Base-by-base conservation (phyloP, 2,888 invertebrate genomes). In the Synergus japonicus region DNA sequence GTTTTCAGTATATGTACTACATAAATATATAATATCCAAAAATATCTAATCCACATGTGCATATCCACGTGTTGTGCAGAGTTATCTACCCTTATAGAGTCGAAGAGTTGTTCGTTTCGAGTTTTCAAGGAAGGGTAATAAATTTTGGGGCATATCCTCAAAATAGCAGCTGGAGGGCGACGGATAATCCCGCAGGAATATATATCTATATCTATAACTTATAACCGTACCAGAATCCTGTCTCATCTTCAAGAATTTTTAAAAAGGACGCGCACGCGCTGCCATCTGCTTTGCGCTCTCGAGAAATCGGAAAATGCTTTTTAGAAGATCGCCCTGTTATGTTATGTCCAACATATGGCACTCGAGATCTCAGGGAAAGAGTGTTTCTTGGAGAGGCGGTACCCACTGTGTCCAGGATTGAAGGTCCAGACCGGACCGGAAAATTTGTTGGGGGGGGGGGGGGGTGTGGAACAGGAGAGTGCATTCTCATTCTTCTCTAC, bases 281-380 rank as follows among this genome's bases (percentile, higher is more conserved):
- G 85, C 90, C 90, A 90, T 90, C 89, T 90, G 90, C 84, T 88
- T 82, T 83, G 76, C 81, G 83, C 80, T 81, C 78, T 83, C 82
- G 83, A 87, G 84, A 87, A 89, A 89, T 89, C 85, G 90, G 89
- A 83, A 90, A 90, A 89, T 79, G 83, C 81, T 85, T 85, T 86
- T 82, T 84, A 76, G 84, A 78, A 15, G 83, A 85, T 83, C 82
- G 82, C 82, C 49, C 49, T 22, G 22, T 22, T 22, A 22, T 73
- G 69, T 73, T 54, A 49, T 73, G 69, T 73, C 80, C 88, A 86
- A 88, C 90, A 90, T 90, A 90, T 90, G 90, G 90, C 89, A 88
- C 85, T 85, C 90, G 90, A 84, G 85, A 82, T 87, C 84, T 88
- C 77, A 60, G 41, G 77, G 77, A 81, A 78, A 85, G 83, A 83